Evolutionary conservation across 1,140 invertebrate genomes (phyloP), one percentile per base, ranked within the genome.

Genomic region (Globodera rostochiensis): DNA sequence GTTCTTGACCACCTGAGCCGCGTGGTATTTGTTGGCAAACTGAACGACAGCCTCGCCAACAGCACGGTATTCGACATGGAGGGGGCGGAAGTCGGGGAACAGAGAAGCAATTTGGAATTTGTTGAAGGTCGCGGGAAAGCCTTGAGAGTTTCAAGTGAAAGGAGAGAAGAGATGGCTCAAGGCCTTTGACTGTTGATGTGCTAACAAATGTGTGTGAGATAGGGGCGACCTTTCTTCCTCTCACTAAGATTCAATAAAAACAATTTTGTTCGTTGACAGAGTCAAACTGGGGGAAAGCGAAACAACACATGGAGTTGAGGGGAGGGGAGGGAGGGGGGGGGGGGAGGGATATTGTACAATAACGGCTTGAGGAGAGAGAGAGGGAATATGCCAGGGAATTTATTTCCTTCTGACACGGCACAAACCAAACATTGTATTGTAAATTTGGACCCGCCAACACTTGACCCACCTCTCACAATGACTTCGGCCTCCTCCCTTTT

Each of bases 1-100:
- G 46, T 71, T 25, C 19, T 49, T 11, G 60, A 79, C 70, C 5
- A 74, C 80, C 66, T 82, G 81, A 50, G 71, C 69, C 5, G 81
- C 81, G 25, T 82, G 81, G 21, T 73, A 82, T 49, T 82, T 82
- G 67, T 82, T 82, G 15, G 69, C 78, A 49, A 82, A 82, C 21
- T 81, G 70, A 21, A 82, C 47, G 15, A 81, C 13, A 6, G 80
- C 67, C 47, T 74, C 69, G 21, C 50, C 47, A 3, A 21, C 25
- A 9, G 66, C 45, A 21, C 11, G 50, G 11, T 78, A 70, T n/a
- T 78, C 50, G 6, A 81, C 80, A 57, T 73, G 67, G 45, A 77
- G 36, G n/a, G 80, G 80, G n/a, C 80, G 74, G 70, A 81, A 81
- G 53, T 81, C 66, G 36, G 64, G 77, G 21, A 81, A 77, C 50